These are phyloP conservation scores for Egretta garzetta DNA, from an alignment of 2,113 vertebrate genomes.

Conservation along the genomic window DNA sequence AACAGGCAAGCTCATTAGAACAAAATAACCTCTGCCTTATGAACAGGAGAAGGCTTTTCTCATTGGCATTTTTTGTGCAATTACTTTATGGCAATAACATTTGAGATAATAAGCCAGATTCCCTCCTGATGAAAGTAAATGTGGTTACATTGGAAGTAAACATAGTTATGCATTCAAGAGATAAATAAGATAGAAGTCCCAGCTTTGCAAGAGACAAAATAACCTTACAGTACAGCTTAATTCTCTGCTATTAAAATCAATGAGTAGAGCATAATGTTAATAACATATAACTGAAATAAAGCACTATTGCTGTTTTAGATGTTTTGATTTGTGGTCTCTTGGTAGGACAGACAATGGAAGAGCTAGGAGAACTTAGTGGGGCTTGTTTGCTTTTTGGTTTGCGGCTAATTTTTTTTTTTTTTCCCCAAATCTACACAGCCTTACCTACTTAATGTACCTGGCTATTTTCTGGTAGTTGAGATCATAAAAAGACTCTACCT, in stretches of 20 bases:
- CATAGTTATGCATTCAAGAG: not conserved
- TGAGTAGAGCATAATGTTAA: not conserved
- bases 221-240: not conserved
- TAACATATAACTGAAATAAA: not conserved
- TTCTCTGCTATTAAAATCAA: slow-evolving; percentile 4
- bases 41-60: not conserved
- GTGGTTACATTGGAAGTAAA: not conserved
- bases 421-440: not conserved
- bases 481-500: not conserved
- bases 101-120: slow-evolving; percentile 6
- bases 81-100: not conserved
- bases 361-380: not conserved
- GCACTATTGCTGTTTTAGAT: not conserved
- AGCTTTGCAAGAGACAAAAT: not conserved
- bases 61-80: not conserved
- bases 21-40: not conserved
- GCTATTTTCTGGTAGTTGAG: not conserved
- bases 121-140: slow-evolving; percentile 9
- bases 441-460: not conserved
- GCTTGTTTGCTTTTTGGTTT: not conserved
- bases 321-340: not conserved
- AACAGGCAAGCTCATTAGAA: not conserved
- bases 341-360: not conserved
- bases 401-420: not conserved
- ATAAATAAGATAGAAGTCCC: not conserved